Evolutionary conservation across 2,113 vertebrate species (phyloP), one percentile per base, ranked within the genome.

Genomic region (Rattus rattus): DNA sequence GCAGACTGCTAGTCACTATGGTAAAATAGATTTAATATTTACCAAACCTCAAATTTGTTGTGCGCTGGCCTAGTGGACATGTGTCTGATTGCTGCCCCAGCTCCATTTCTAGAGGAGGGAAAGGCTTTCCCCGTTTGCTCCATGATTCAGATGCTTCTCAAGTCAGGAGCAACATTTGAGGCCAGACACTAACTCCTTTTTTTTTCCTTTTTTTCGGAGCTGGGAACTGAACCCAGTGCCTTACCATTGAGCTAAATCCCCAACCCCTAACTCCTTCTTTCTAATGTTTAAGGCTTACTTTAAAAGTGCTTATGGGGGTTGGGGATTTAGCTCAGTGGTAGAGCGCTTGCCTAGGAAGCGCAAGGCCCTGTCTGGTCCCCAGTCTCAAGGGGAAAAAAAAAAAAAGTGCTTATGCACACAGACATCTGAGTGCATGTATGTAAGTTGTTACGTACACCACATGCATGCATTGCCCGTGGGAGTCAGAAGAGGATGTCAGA

Each of bases 81-180:
- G 16, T 0, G 5, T 7, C 69, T 47, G 0, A 6, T 49, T 5
- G 13, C 33, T 28, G 24, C 3, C 5, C 20, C 36, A 14, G 12
- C 2, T 24, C 9, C 7, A 0, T 39, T 52, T 54, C 47, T 33
- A 52, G 52, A 59, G 8, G 22, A 30, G n/a, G 7, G 13, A 13
- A 20, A 72, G 30, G 16, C 9, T 69, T 43, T 22, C 47, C 26
- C 17, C 0, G 0, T 2, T 10, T 52, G 14, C 73, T 28, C 30
- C 49, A 22, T 63, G 4, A 16, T 43, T 0, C 65, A 33, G 49
- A 24, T 49, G 1, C 3, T 11, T 43, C 7, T 63, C 17, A 36
- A 1, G 24, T 26, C 77, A 30, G 39, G 7, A 0, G 24, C 47
- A 22, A 13, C 28, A 1, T 19, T 54, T 54, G 54, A 43, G 77